Conservation (phyloP, 2,797 vertebrate species). For the Odontamblyopus rebecca region DNA sequence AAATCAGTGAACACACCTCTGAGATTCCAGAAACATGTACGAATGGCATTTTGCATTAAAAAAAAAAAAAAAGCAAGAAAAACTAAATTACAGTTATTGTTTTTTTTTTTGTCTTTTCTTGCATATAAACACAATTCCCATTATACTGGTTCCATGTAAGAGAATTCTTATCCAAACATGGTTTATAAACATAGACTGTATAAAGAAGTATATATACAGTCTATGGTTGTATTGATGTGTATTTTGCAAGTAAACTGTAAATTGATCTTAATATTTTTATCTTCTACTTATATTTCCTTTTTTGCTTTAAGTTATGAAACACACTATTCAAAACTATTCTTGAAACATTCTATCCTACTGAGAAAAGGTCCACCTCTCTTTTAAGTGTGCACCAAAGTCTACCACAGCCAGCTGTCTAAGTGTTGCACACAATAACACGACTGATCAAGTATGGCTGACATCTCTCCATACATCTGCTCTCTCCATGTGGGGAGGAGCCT, state of each 20-base stretch:
- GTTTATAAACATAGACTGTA: too few relatives aligned
- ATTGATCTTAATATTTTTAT: too few relatives aligned
- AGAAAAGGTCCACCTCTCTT: not conserved
- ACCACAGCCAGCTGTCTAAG: constrained; percentile 85
- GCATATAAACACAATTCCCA: not conserved
- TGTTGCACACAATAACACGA: constrained; percentile 86
- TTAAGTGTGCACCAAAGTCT: constrained; percentile 28
- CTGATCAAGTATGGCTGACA: constrained; percentile 79
- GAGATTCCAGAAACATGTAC: not conserved
- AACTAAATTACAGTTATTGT: not conserved
- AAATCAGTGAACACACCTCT: too few relatives aligned
- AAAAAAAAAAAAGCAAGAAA: not conserved
- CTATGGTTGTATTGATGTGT: too few relatives aligned
- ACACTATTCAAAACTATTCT: not conserved
- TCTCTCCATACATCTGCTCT: constrained; percentile 74
- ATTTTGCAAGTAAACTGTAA: too few relatives aligned
- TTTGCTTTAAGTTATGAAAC: not conserved
- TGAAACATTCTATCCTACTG: not conserved
- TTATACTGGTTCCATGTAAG: not conserved
- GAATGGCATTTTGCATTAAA: not conserved
- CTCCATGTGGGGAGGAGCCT: constrained; percentile 79
- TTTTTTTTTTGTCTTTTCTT: too few relatives aligned
- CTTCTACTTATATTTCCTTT: not conserved
- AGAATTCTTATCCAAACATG: not conserved
- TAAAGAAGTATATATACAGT: too few relatives aligned